Evolutionary conservation across 2,113 vertebrate genomes (phyloP), one percentile per base, ranked within the genome.

Genomic region (Sminthopsis crassicaudata): DNA sequence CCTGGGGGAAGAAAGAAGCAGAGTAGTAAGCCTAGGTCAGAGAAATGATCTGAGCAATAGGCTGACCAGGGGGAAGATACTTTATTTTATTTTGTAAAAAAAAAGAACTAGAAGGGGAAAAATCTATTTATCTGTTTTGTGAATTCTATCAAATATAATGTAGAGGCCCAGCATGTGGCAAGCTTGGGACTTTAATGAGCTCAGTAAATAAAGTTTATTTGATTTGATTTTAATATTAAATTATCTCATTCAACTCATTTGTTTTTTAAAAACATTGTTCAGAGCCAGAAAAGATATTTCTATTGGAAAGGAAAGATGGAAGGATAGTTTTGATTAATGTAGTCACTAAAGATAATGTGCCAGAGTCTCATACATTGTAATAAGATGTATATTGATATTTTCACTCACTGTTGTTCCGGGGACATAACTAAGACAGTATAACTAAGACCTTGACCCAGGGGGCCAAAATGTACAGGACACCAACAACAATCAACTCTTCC

Each of bases 1-100:
- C 96, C 67, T 93, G 96, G 94, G 90, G 94, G 89, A 91, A 93
- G 91, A 91, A 97, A 95, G 24, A 52, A 91, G 10, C 55, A 95
- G 26, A 88, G 50, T 92, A 91, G 92, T 95, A 67, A 95, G 89
- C 92, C 42, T 84, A 46, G 88, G 46, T 94, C 92, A 92, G 52
- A 94, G 95, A 90, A 10, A 55, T 26, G 91, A 91, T 96, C 54
- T 96, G 23, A 88, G 67, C 14, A 54, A 88, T 92, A 90, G 92
- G 51, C 92, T 90, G 60, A 0, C 67, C 19, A 23, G 67, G 67
- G 67, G 89, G 25, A 50, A 90, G 27, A 90, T 46, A 26, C 48
- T 90, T 50, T 90, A 48, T 90, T 84, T 84, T 84, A 23, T 84
- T 84, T 23, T 91, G 52, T 55, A 89, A 46, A 90, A n/a, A 93